Base-by-base conservation (phyloP, 1,140 invertebrate genomes). In the Metaphire vulgaris region DNA sequence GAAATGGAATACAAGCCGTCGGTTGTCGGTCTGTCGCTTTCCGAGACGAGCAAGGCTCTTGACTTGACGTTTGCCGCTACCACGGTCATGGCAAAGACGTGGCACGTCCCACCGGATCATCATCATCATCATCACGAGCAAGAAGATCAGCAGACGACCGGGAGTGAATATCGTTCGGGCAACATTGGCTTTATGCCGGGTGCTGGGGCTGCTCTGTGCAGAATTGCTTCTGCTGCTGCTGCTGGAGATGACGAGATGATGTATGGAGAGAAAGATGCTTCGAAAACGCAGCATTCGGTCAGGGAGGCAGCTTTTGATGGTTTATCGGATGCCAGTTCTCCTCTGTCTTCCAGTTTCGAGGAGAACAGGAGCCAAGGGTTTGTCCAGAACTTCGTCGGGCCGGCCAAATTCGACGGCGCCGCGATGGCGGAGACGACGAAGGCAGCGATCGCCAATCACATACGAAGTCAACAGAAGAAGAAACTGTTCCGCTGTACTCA, bases 401-500 rank as follows among this genome's bases (percentile, higher is more conserved):
- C 21, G 6, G 41, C 6, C 6, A 56, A 56, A 21, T 56, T 56
- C 41, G 41, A 56, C 6, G 69, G 79, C 77, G 56, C 68, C 81
- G 67, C 76, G 77, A 31, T 81, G 79, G 74, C 78, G 76, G 69
- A 68, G 33, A 78, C 65, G 21, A 72, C 73, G 33, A 67, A 56
- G 64, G 68, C 70, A n/a, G 73, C 64, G 30, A 73, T 75, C 30
- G 71, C 72, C 41, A 76, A 74, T 33, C 78, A 76, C 72, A 69
- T 75, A 14, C 34, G 31, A 21, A 75, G 67, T 33, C 32, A 76
- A 14, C 14, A 75, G 76, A 26, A 69, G 77, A 78, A 75, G 74
- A 83, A 81, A 31, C 83, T 83, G 74, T 88, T 85, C 79, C 82
- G 83, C n/a, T 89, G 89, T 80, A 84, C 85, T 64, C 84, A 86